Evolutionary conservation across 2,797 vertebrate species (phyloP).

Genomic region (Scyliorhinus canicula): DNA sequence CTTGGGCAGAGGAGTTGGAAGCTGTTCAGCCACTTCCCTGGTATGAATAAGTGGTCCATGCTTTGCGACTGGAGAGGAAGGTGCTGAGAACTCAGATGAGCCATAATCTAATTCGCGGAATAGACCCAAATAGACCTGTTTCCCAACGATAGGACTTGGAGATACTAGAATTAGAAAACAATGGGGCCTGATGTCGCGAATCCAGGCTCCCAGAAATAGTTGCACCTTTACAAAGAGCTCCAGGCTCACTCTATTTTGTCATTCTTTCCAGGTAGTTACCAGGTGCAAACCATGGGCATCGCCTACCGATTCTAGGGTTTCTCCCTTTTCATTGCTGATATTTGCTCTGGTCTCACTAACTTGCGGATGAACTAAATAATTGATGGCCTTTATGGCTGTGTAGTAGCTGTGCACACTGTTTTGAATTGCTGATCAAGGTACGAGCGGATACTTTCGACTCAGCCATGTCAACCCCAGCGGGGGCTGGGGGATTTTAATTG

Average conservation of each 20-base stretch:
- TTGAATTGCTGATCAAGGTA: not conserved
- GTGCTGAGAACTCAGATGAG: not conserved
- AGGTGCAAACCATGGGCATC: not conserved
- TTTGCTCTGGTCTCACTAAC: not conserved
- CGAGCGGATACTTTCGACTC: not conserved
- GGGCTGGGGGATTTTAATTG: not conserved
- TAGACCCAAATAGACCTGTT: not conserved
- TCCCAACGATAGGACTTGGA: no score
- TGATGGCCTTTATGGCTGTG: not conserved
- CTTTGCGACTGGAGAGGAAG: no score
- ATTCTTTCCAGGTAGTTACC: no score
- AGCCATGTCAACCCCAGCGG: not conserved
- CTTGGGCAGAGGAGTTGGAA: no score
- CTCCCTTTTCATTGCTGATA: not conserved
- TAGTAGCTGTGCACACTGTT: not conserved
- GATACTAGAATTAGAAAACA: no score
- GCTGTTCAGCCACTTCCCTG: no score
- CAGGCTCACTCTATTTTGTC: not conserved
- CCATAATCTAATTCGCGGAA: not conserved
- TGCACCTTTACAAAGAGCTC: not conserved
- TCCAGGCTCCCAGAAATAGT: not conserved
- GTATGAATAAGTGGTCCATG: no score
- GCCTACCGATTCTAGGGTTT: not conserved
- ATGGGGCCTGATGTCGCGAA: not conserved
- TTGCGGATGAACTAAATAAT: conserved; percentile 6